phyloP scores from a whole-genome alignment of 1,140 invertebrate genomes.

The Dendroctonus ponderosae region DNA sequence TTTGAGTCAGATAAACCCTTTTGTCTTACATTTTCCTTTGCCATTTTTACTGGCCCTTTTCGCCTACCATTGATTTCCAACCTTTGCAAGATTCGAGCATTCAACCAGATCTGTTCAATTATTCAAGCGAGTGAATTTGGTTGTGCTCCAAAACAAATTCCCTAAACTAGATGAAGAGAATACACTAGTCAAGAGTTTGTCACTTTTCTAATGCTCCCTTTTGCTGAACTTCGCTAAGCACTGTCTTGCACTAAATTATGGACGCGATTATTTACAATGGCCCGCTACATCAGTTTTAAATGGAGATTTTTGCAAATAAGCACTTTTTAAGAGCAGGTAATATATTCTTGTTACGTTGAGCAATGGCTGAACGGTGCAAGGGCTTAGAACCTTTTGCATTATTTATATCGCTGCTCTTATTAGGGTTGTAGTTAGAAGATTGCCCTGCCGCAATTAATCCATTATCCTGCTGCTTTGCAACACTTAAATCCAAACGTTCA shows the following conservation, averaged over 20 bases:
- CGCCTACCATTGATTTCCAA: too few species aligned
- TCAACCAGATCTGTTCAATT: too few species aligned
- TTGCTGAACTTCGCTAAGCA: conserved; percentile 20
- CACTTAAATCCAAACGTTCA: too few species aligned
- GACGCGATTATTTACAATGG: conserved; percentile 25
- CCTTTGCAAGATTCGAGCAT: too few species aligned
- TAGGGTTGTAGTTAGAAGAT: too few species aligned
- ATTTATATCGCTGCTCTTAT: too few species aligned
- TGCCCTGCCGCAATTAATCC: too few species aligned
- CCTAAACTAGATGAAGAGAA: conserved; percentile 17
- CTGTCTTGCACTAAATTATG: conserved; percentile 22
- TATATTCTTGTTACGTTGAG: conserved; percentile 22
- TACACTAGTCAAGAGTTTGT: conserved; percentile 19
- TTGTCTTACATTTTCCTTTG: too few species aligned
- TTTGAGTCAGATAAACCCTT: too few species aligned
- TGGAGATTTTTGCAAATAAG: conserved; percentile 26
- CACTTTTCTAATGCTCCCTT: conserved; percentile 22
- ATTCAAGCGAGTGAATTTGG: neutral
- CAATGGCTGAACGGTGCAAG: conserved; percentile 7
- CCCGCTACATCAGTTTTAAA: conserved; percentile 23
- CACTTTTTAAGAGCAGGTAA: conserved; percentile 25
- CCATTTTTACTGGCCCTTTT: too few species aligned
- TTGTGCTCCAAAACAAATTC: conserved; percentile 15
- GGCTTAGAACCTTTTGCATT: too few species aligned
- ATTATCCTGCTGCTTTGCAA: too few species aligned